Percentiles rank a stretch among this genome's conserved stretches.
Conservation (phyloP, 2,797 vertebrate genomes). For the Petrocephalus sullivani region DNA sequence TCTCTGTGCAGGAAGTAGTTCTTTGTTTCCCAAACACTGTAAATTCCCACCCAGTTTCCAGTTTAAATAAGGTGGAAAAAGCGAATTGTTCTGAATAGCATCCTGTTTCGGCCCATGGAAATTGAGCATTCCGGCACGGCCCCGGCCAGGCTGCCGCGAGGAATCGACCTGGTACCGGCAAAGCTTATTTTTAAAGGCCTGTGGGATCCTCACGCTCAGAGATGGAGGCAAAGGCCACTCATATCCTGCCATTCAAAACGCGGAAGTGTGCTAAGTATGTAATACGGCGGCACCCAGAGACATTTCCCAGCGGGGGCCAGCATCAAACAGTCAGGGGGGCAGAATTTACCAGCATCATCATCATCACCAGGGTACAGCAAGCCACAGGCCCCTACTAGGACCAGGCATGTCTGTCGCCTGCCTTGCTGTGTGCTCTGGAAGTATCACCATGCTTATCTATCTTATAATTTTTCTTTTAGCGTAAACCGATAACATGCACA, state of each 20-base stretch:
- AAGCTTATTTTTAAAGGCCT: conserved; percentile 47
- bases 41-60: conserved; percentile 44
- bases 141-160: conserved; percentile 26
- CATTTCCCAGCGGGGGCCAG: background rate
- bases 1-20: conserved; percentile 47
- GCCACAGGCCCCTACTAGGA: background rate
- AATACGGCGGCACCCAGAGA: conserved; percentile 17
- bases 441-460: background rate
- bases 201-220: conserved; percentile 47
- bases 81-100: conserved; percentile 29
- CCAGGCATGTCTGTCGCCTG: too few species aligned
- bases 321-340: conserved; percentile 23
- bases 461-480: background rate
- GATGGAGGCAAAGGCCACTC: conserved; percentile 51
- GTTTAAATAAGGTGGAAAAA: conserved; percentile 35
- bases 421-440: background rate
- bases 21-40: conserved; percentile 40
- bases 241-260: conserved; percentile 63
- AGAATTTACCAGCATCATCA: conserved; percentile 35
- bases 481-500: background rate
- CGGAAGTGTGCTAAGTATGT: conserved; percentile 50
- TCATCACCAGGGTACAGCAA: conserved; percentile 14
- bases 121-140: conserved; percentile 33
- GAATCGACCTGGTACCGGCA: conserved; percentile 29
- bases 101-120: conserved; percentile 27